Percentiles rank a stretch among this genome's conserved stretches.
Evolutionary conservation across 2,888 invertebrate species (phyloP).

Genomic region (Microchrysa polita): DNA sequence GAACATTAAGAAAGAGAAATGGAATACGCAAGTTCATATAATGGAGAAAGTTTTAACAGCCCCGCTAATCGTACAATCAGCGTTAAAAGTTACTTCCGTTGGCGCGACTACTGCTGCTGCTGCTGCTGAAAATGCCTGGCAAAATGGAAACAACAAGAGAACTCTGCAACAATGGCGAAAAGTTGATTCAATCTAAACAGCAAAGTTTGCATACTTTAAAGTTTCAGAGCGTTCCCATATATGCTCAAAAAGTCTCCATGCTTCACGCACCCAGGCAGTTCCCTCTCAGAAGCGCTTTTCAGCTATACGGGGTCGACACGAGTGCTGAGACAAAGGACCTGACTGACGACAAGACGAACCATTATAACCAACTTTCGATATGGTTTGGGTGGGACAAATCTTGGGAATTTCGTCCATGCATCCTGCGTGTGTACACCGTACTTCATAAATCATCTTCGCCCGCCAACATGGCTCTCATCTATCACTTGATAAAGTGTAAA

Average conservation of each 20-base stretch:
- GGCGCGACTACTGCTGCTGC: too few species aligned
- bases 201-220: slow-evolving; percentile 38
- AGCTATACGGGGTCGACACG: too few species aligned
- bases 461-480: slow-evolving; percentile 37
- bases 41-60: slow-evolving; percentile 39
- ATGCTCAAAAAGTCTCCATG: not conserved
- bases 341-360: not conserved
- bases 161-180: slow-evolving; percentile 32
- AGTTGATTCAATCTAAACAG: slow-evolving; percentile 39
- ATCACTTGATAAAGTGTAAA: slow-evolving; percentile 44
- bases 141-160: slow-evolving; percentile 21
- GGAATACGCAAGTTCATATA: slow-evolving; percentile 30
- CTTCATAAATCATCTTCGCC: slow-evolving; percentile 43
- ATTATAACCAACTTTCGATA: too few species aligned
- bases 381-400: too few species aligned
- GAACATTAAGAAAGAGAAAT: slow-evolving; percentile 21
- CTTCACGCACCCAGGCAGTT: too few species aligned
- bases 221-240: slow-evolving; percentile 12
- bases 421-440: not conserved
- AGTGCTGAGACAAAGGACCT: too few species aligned
- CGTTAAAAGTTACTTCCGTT: slow-evolving; percentile 29
- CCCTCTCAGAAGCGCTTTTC: too few species aligned
- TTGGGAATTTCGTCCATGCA: too few species aligned
- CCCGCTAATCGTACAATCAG: slow-evolving; percentile 41
- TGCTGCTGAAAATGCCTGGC: not conserved